Evolutionary conservation across 2,888 invertebrate genomes (phyloP), one percentile per base, ranked within the genome.

Genomic region (Catocala sponsa): DNA sequence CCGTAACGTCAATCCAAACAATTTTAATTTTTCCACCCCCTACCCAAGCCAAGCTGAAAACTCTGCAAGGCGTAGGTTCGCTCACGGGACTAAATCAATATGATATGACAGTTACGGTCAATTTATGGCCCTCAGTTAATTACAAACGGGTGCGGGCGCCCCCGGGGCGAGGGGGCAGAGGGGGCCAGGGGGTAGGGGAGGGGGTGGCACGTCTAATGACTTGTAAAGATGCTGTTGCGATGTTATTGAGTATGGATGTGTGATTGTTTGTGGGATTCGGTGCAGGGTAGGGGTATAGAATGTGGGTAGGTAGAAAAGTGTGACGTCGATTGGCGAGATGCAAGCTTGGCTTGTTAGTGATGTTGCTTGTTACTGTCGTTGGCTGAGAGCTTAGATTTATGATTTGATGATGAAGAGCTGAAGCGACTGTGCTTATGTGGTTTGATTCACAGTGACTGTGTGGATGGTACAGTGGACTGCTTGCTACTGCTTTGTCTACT

Each of bases 21-120:
- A 81, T 84, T 85, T 85, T 82, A 85, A 85, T 83, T 84, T 86
- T 87, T 86, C 84, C 82, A 68, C 80, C 82, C 59, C 62, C 79
- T 79, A 75, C 80, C 78, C 78, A 72, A 63, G 76, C 65, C 74
- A 63, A 76, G 70, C 70, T 75, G 85, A 82, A 85, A 86, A 85
- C 82, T 87, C 83, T 46, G 76, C 80, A 81, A 83, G 82, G 82
- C 85, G 83, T 80, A 80, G 82, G 75, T 79, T 78, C 78, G 76
- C 74, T 82, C 87, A 79, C 87, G 91, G 88, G 93, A 90, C 94
- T 94, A 94, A 94, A 94, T 94, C 94, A 94, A 94, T 94, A 94
- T 94, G 92, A 94, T 94, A 94, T 94, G 94, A 94, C 94, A 94
- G 94, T 94, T 92, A 90, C 90, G 92, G 92, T 93, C 94, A 93